Conservation (phyloP, 2,797 vertebrate genomes). For the Gymnothorax reevesii region DNA sequence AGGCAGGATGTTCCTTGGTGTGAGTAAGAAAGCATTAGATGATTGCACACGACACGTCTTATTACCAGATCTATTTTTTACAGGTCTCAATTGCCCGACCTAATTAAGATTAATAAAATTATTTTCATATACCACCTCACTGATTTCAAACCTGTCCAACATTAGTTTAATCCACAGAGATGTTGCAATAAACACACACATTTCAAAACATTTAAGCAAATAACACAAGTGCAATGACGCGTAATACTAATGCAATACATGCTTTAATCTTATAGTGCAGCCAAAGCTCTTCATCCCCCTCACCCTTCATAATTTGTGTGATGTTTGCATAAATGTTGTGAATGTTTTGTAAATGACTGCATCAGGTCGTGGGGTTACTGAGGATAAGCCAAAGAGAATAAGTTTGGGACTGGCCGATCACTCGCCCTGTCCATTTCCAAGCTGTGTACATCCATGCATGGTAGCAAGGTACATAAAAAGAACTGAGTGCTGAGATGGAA, state of each 20-base stretch:
- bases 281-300: constrained; percentile 4
- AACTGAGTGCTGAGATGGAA: neutral
- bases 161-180: constrained; percentile 46
- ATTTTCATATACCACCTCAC: constrained; percentile 31
- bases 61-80: constrained; percentile 63
- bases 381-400: constrained; percentile 44
- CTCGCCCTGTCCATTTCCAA: constrained; percentile 69
- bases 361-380: constrained; percentile 36
- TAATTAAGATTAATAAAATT: constrained; percentile 11
- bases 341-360: constrained; percentile 35
- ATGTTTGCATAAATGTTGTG: constrained; percentile 40
- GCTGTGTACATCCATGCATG: constrained; percentile 56
- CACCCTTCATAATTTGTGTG: neutral
- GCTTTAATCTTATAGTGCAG: neutral
- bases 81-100: constrained; percentile 47
- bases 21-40: constrained; percentile 73
- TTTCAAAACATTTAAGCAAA: constrained; percentile 30
- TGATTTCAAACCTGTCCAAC: constrained; percentile 30
- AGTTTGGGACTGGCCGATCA: constrained; percentile 71
- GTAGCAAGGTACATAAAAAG: constrained; percentile 64
- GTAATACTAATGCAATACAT: constrained; percentile 8
- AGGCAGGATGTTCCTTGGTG: constrained; percentile 60
- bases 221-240: constrained; percentile 40
- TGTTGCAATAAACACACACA: constrained; percentile 45
- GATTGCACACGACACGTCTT: constrained; percentile 60